Base-by-base conservation (phyloP, 1,140 invertebrate species). In the Dinoponera quadriceps region DNA sequence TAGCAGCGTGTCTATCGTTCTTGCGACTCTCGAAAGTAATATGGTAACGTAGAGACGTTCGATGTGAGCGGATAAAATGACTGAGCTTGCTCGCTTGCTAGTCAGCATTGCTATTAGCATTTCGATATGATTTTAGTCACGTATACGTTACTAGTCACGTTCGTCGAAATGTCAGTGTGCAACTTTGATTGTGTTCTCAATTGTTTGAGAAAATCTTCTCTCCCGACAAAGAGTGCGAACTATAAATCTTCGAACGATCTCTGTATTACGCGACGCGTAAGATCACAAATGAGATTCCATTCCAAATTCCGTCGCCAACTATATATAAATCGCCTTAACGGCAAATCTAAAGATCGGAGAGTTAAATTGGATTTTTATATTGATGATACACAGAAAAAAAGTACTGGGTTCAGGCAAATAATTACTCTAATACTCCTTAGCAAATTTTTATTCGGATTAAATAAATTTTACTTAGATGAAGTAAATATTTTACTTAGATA, bases 101-200 rank as follows among this genome's bases (percentile, higher is more conserved):
- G 27, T 11, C 48, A 27, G 27, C 18, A 20, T 18, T 44, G n/a
- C 20, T 44, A 22, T 65, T 65, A 65, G 20, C 16, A 51, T 51
- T 49, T 69, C 7, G 62, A 33, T 65, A 33, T 48, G n/a, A 65
- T 65, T 65, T 65, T 65, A 51, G 48, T 69, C 22, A 16, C 48
- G 27, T 69, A 51, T 13, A 54, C 27, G 11, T 5, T 2, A 49
- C 18, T 27, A 54, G 13, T 71, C 68, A 71, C 16, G 18, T 20
- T 16, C 13, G 3, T 69, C 7, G 5, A 71, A 71, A 71, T 69
- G 13, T 69, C 48, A 69, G 13, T 54, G 51, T 54, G 27, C 2
- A 3, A 54, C 51, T 33, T 69, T 18, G 27, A 69, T 29, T 11
- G 4, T 33, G 14, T n/a, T 20, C 2, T 16, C n/a, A 29, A 20